A percentile compares a stretch with the other conserved stretches of the same genome.
Conservation (phyloP, 2,888 invertebrate species). For the Melanchra persicariae region DNA sequence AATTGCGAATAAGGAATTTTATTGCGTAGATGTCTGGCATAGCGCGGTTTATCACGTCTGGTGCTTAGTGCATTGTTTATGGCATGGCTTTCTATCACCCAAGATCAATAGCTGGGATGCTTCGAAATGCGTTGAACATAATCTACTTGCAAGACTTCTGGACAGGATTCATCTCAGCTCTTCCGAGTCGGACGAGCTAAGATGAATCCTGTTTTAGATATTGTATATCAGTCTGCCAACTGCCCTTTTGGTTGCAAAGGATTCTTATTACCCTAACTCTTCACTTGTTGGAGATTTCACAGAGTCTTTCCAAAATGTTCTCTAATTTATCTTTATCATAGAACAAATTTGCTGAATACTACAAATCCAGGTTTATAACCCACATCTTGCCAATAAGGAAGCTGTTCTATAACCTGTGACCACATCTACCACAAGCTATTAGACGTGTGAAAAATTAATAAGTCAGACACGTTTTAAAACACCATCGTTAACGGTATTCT, state of each 20-base stretch:
- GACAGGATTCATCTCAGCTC: too few relatives aligned
- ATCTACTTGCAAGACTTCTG: too few relatives aligned
- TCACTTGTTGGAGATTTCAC: too few relatives aligned
- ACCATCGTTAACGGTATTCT: constrained; percentile 50
- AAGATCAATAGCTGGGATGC: constrained; percentile 9
- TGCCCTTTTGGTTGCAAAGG: not conserved
- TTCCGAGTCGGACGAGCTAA: not conserved
- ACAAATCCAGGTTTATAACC: not conserved
- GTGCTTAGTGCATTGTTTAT: constrained; percentile 40
- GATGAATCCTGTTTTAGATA: not conserved
- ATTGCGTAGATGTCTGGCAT: constrained; percentile 18
- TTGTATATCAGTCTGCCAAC: too few relatives aligned
- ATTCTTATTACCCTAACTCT: too few relatives aligned
- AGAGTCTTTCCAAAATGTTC: not conserved
- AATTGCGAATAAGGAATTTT: constrained; percentile 39
- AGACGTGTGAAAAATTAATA: constrained; percentile 46
- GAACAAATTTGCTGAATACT: not conserved
- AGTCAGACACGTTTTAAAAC: constrained; percentile 42
- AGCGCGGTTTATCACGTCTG: constrained; percentile 15
- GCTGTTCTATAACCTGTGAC: constrained; percentile 5
- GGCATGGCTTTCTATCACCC: not conserved
- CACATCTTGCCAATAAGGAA: not conserved
- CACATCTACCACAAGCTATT: not conserved
- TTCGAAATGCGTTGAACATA: not conserved
- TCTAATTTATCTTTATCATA: too few relatives aligned